phyloP scores from a whole-genome alignment of 1,140 invertebrate genomes.

The Globodera rostochiensis region DNA sequence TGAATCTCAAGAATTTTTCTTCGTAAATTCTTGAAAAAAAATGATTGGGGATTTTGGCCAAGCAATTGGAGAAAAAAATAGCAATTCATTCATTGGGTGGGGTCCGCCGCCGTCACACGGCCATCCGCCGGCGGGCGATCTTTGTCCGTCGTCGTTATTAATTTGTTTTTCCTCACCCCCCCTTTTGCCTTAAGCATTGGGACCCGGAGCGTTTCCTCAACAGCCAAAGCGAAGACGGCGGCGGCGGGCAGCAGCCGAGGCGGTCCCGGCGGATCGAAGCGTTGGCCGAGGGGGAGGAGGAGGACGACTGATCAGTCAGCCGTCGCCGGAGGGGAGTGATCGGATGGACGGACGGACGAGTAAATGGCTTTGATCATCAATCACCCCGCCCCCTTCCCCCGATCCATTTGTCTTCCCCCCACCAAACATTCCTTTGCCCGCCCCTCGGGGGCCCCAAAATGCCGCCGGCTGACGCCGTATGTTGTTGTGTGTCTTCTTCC shows the following conservation, averaged over 20 bases:
- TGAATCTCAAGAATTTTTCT: too few species aligned
- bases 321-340: too few species aligned
- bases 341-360: not conserved
- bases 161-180: not conserved
- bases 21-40: too few species aligned
- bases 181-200: slow-evolving; percentile 27
- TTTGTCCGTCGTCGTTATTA: not conserved
- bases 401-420: too few species aligned
- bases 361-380: not conserved
- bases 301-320: not conserved
- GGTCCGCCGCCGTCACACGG: too few species aligned
- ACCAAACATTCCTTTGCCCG: too few species aligned
- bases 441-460: too few species aligned
- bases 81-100: too few species aligned
- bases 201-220: slow-evolving; percentile 23
- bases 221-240: too few species aligned
- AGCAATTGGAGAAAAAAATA: too few species aligned
- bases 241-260: not conserved
- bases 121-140: not conserved
- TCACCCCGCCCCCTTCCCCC: not conserved
- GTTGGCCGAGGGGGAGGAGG: not conserved
- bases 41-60: too few species aligned
- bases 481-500: not conserved
- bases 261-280: not conserved
- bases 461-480: not conserved